Evolutionary conservation across 1,140 invertebrate genomes (phyloP), one percentile per base, ranked within the genome.

Genomic region (Drosophila auraria): DNA sequence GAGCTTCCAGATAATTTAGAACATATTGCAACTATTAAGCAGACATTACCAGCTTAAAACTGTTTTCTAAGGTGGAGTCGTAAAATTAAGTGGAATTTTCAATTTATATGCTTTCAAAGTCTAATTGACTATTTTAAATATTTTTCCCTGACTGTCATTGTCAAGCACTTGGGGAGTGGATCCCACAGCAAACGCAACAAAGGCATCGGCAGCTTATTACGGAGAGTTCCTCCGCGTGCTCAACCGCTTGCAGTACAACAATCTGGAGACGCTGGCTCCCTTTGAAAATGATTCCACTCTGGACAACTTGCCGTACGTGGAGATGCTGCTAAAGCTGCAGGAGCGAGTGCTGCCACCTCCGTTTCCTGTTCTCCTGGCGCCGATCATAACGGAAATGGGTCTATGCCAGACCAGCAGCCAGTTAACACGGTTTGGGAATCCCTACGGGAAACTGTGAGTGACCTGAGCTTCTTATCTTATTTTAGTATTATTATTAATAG

Each of bases 361-460:
- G 0, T 17, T 5, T 14, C 40, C 40, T 1, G 25, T 17, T 1
- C 15, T 83, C 0, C 42, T 62, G 60, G 83, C 80, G 11, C 74
- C 82, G 0, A 80, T 69, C 2, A 77, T 92, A 1, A 92, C 91
- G 0, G 91, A 92, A 62, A 63, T 79, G 61, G 91, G 91, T 14
- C 30, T 92, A 7, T 92, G 91, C 23, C 82, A 78, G 45, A 87
- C 87, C 2, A 83, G 59, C 15, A 84, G 70, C 15, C 86, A 78
- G 23, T 45, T 92, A 3, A 50, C 66, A 2, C 70, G 71, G 2
- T 91, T 79, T 62, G 83, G 70, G 8, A 91, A 91, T 71, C 90
- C 91, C 1, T 80, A 58, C 59, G 82, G 79, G 30, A 51, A 74
- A 9, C 11, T 51, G 84, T 90, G 25, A 63, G 84, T 63, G 40